Base-by-base conservation (phyloP, 2,113 vertebrate species). In the Xyrauchen texanus region DNA sequence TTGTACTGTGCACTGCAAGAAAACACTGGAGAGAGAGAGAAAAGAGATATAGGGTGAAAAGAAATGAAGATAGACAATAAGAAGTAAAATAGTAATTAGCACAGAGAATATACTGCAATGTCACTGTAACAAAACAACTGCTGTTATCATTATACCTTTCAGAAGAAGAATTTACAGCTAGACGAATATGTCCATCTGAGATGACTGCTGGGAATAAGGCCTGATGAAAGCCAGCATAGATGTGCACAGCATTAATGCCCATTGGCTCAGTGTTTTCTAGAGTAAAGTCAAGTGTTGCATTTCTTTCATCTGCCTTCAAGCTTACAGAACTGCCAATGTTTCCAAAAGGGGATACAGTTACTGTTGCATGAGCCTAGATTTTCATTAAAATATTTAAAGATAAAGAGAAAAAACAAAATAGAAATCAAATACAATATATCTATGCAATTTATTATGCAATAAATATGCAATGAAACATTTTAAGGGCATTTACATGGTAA, bases 201-300 rank as follows among this genome's bases (percentile, higher is more conserved):
- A 80, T 73, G 58, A 88, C 72, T 3, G 70, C 68, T 16, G 83
- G 77, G 58, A 95, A 63, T 52, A 95, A 15, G 5, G 80, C 86
- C 85, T 96, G 94, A n/a, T 79, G 89, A 21, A 96, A 49, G 42
- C 89, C 81, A 74, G 93, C 4, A 2, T 68, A 89, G 73, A 91
- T 42, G 5, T 79, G 76, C 9, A 93, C 4, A 5, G 45, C 46
- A 85, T 64, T 80, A 74, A 77, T 15, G 13, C 64, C 90, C 58
- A 9, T 88, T 45, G 66, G 81, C 15, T 87, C 53, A 13, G 85
- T 87, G 11, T 90, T 91, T 64, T 81, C 87, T n/a, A 89, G 46
- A 68, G 87, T 78, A 0, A 89, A 77, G 8, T 93, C 88, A 78
- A 96, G 78, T 68, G 85, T 76, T 74, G 91, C 70, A 70, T 88